Evolutionary conservation across 2,888 invertebrate genomes (phyloP).

Genomic region (Venustoraphidia nigricollis): DNA sequence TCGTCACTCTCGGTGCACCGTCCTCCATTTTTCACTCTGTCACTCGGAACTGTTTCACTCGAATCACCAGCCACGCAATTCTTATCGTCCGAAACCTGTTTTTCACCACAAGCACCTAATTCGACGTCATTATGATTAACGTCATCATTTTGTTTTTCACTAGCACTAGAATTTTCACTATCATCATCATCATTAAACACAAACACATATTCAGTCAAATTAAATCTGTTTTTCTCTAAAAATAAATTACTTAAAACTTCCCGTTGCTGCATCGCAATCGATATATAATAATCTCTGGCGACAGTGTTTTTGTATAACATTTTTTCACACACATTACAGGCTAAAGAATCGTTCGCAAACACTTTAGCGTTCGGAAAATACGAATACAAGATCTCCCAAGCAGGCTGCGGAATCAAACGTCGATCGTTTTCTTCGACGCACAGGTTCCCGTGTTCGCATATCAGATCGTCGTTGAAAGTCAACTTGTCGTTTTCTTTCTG

Average conservation of each 20-base stretch:
- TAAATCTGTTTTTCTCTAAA: constrained; percentile 19
- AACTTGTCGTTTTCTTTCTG: neutral
- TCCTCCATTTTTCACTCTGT: neutral
- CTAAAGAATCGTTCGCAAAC: constrained; percentile 19
- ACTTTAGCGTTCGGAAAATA: constrained; percentile 29
- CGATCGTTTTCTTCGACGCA: constrained; percentile 22
- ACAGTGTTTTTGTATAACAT: constrained; percentile 16
- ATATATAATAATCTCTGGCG: neutral
- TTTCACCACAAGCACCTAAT: too few species aligned
- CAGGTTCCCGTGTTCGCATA: constrained; percentile 18
- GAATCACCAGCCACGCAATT: neutral
- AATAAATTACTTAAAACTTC: constrained; percentile 22
- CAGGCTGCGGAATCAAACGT: constrained; percentile 30
- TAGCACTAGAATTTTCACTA: too few species aligned
- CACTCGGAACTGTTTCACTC: neutral
- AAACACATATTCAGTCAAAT: too few species aligned
- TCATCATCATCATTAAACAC: too few species aligned
- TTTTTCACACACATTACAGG: constrained; percentile 16
- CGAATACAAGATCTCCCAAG: constrained; percentile 33
- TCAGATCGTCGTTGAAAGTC: neutral
- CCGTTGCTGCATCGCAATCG: constrained; percentile 22
- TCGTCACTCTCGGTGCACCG: constrained; percentile 4
- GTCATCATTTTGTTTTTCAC: too few species aligned
- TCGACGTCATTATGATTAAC: too few species aligned
- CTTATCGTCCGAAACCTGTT: too few species aligned